Base-by-base conservation (phyloP, 2,113 vertebrate genomes). In the Baryphthengus martii region DNA sequence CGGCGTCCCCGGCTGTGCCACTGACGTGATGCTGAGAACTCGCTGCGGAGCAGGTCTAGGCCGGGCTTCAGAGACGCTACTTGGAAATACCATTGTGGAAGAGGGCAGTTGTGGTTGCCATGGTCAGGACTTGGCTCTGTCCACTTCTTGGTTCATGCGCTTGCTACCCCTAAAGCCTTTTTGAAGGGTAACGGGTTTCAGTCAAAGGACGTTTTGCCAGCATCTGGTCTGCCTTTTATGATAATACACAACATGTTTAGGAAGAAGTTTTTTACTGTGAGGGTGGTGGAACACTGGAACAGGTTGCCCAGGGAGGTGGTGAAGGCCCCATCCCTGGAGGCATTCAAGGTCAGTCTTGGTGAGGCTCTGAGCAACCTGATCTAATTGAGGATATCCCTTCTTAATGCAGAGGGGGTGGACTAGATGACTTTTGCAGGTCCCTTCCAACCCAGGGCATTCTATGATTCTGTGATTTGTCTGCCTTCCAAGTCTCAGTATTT, bases 101-200 rank as follows among this genome's bases (percentile, higher is more conserved):
- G 39, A 78, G 71, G 31, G 13, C 0, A 1, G 0, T 5, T 15
- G n/a, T 18, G 58, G 8, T 53, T 45, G 21, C 17, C 62, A 25
- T 0, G 1, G 29, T 28, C 44, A 9, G 80, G 18, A 9, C 9
- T 39, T 17, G 63, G 80, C 49, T 83, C 35, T 68, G 59, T 4
- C 45, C 21, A 11, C 44, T 10, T 13, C 49, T 85, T 0, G 0
- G 3, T 28, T 65, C 18, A 10, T 56, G 53, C 79, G 45, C 47
- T 52, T 58, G 33, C 24, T 35, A 9, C 70, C 17, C 42, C 21
- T 45, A 6, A 76, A 78, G 17, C 11, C 65, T 9, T 53, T 61
- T 26, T 23, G 35, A 53, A 63, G 35, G 47, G 39, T 37, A 50
- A 26, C 53, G 31, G 45, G 8, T 88, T 62, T 25, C 1, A 3